phyloP scores from a whole-genome alignment of 2,888 invertebrate species.

The Heterodera filipjevi region DNA sequence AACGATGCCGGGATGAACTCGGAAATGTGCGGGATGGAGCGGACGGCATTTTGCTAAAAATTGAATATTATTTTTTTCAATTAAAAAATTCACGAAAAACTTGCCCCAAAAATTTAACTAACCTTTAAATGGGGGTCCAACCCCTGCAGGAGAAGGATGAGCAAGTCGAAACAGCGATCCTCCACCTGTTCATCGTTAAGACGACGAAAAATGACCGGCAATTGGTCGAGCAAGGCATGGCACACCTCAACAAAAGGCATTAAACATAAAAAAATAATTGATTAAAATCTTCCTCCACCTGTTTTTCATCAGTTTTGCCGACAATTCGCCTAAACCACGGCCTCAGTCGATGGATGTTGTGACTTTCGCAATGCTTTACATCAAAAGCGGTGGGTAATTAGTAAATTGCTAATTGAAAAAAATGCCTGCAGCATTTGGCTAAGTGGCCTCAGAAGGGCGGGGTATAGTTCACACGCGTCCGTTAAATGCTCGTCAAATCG shows the following conservation, averaged over 20 bases:
- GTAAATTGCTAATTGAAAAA: neutral
- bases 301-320: slow-evolving; percentile 50
- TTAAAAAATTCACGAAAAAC: neutral
- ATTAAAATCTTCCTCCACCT: slow-evolving; percentile 31
- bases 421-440: slow-evolving; percentile 55
- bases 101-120: neutral
- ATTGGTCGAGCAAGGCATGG: slow-evolving; percentile 56
- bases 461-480: slow-evolving; percentile 49
- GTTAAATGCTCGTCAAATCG: slow-evolving; percentile 58
- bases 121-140: slow-evolving; percentile 45
- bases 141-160: slow-evolving; percentile 46
- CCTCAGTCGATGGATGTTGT: slow-evolving; percentile 60
- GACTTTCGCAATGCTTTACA: slow-evolving; percentile 56
- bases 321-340: slow-evolving; percentile 58
- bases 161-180: slow-evolving; percentile 55
- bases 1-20: slow-evolving; percentile 56
- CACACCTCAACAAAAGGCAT: too few relatives aligned
- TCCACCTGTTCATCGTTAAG: slow-evolving; percentile 61
- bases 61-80: neutral
- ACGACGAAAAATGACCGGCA: slow-evolving; percentile 58
- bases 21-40: slow-evolving; percentile 53
- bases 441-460: slow-evolving; percentile 55
- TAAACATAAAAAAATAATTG: neutral
- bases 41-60: slow-evolving; percentile 55
- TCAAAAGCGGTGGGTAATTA: slow-evolving; percentile 39